Conservation (phyloP, 2,113 vertebrate genomes). For the Sebastes schlegelii region DNA sequence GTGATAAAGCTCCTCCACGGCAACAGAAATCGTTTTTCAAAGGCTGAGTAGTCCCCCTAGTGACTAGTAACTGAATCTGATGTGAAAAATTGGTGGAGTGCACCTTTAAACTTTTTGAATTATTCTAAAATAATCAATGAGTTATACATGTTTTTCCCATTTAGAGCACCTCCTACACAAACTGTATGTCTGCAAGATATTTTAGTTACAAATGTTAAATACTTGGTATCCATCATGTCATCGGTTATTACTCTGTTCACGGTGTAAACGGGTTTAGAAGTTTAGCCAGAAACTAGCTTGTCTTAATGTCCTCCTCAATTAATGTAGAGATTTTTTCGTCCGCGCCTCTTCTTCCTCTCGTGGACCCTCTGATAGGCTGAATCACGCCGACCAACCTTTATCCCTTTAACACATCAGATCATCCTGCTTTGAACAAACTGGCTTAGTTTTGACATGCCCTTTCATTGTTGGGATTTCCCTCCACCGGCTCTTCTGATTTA, state of each 20-base stretch:
- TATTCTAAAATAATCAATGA: neutral
- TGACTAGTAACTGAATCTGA: neutral
- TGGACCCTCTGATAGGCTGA: neutral
- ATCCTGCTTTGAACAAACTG: slow-evolving; percentile 32
- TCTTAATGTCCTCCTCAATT: neutral
- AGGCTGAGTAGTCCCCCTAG: neutral
- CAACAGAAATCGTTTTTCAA: neutral
- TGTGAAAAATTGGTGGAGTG: neutral
- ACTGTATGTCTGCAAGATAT: neutral
- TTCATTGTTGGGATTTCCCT: slow-evolving; percentile 46
- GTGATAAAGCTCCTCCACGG: too few relatives aligned
- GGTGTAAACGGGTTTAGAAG: neutral
- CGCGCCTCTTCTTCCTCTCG: neutral
- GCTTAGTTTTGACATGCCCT: slow-evolving; percentile 30
- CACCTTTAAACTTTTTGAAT: neutral
- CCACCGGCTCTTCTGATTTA: slow-evolving; percentile 9
- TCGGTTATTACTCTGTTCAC: neutral
- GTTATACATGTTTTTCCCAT: neutral
- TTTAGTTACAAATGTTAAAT: neutral
- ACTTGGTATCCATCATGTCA: neutral
- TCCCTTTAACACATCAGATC: slow-evolving; percentile 28
- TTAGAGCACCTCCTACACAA: neutral
- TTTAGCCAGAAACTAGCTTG: neutral
- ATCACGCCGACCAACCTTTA: neutral
- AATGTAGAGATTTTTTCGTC: neutral